Conservation (phyloP, 2,797 vertebrate genomes). For the Pangasius djambal region DNA sequence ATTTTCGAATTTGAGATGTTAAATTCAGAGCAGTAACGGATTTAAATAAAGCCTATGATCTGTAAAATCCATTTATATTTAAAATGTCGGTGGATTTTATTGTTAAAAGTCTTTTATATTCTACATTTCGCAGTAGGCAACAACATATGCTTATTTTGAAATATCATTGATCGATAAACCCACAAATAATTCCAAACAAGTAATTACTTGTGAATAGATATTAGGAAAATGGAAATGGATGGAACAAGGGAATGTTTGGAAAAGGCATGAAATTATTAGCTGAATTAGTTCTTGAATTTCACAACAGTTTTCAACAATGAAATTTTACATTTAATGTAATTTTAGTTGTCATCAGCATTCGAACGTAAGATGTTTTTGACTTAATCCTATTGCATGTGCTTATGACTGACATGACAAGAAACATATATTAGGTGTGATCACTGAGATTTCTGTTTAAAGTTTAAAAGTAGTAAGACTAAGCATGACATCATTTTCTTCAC, state of each 20-base stretch:
- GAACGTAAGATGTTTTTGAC: neutral
- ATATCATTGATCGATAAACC: neutral
- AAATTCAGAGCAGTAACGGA: neutral
- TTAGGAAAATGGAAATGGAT: neutral
- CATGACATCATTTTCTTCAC: neutral
- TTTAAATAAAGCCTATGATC: neutral
- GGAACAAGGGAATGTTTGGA: conserved; percentile 41
- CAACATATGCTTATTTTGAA: neutral
- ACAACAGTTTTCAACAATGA: neutral
- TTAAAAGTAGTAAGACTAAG: neutral
- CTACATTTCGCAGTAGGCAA: neutral
- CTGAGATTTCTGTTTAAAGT: neutral
- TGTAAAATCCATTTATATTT: neutral
- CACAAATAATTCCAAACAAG: neutral
- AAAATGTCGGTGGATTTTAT: neutral
- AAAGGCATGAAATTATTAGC: conserved; percentile 10
- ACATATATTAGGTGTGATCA: neutral
- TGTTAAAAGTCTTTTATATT: neutral
- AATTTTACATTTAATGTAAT: neutral
- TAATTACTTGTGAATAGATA: conserved; percentile 33
- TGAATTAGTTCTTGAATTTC: neutral
- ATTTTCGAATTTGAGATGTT: neutral
- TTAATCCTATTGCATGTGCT: neutral
- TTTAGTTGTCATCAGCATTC: no score
- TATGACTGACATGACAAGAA: neutral